phyloP scores from a whole-genome alignment of 2,888 invertebrate species.

The Andrena marginata region DNA sequence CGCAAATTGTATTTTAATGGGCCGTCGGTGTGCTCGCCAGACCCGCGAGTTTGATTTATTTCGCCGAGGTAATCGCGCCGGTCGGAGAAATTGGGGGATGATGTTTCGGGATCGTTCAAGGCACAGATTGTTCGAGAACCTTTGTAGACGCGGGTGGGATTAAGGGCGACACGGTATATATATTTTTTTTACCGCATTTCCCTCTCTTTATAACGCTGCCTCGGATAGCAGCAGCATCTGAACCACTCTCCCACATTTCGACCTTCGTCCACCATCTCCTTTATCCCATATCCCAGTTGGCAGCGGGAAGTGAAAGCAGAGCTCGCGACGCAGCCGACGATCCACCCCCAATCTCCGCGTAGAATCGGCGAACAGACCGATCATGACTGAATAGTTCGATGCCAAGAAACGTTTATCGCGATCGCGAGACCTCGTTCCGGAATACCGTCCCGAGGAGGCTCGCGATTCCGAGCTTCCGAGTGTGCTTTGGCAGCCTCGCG shows the following conservation, averaged over 20 bases:
- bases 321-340: not conserved
- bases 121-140: too few relatives aligned
- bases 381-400: slow-evolving; percentile 21
- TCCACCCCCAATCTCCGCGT: too few relatives aligned
- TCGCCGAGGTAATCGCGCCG: not conserved
- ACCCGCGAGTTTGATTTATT: slow-evolving; percentile 25
- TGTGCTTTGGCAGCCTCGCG: slow-evolving; percentile 45
- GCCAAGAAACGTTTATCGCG: slow-evolving; percentile 34
- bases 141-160: too few relatives aligned
- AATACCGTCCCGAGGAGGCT: slow-evolving; percentile 35
- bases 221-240: too few relatives aligned
- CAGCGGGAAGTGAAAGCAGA: slow-evolving; percentile 3
- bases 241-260: too few relatives aligned
- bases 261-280: not conserved
- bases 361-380: slow-evolving; percentile 20
- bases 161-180: too few relatives aligned
- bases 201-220: too few relatives aligned
- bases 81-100: not conserved
- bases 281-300: slow-evolving; percentile 21
- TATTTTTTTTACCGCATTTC: too few relatives aligned
- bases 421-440: slow-evolving; percentile 28
- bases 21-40: not conserved
- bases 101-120: not conserved
- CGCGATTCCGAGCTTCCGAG: slow-evolving; percentile 35
- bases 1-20: slow-evolving; percentile 47